Evolutionary conservation across 2,113 vertebrate species (phyloP), one percentile per base, ranked within the genome.

Genomic region (Psephotus haematonotus): DNA sequence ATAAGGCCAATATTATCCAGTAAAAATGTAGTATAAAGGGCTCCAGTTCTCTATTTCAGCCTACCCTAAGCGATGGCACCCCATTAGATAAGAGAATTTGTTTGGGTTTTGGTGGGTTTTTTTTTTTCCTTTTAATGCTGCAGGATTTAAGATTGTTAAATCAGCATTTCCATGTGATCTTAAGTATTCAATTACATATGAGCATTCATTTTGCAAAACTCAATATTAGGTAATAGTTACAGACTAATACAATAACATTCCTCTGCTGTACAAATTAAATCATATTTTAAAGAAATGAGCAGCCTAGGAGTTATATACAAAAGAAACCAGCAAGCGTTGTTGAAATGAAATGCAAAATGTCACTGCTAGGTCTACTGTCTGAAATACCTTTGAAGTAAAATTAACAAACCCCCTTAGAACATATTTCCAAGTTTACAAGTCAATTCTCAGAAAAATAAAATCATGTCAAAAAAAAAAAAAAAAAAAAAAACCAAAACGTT

Each of bases 231-330:
- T 98, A 98, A 98, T 98, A 98, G 98, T 98, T 98, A 98, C 98
- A 98, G 98, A 98, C 98, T 98, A 98, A 98, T 98, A 98, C 98
- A 98, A 98, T 98, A 98, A 99, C 98, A 98, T 99, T 99, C 99
- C 98, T 98, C 98, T 97, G 98, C 98, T 99, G 98, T 98, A 99
- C 98, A 99, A 98, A 98, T 98, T 98, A 98, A 98, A 98, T 98
- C 98, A 98, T 98, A 97, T 98, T 98, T 98, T 98, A 98, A 98
- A 98, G 98, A 98, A 98, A 98, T 97, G 98, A 98, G 98, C 98
- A 98, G 98, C 98, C 98, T 98, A 98, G 98, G 98, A 98, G 98
- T 98, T 99, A 99, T 99, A 97, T 99, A 99, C 98, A 99, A 98
- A 98, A 97, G 98, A 98, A 98, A 98, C 94, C 97, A 98, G 97